phyloP scores from a whole-genome alignment of 2,888 invertebrate genomes.

The Nymphalis polychloros region DNA sequence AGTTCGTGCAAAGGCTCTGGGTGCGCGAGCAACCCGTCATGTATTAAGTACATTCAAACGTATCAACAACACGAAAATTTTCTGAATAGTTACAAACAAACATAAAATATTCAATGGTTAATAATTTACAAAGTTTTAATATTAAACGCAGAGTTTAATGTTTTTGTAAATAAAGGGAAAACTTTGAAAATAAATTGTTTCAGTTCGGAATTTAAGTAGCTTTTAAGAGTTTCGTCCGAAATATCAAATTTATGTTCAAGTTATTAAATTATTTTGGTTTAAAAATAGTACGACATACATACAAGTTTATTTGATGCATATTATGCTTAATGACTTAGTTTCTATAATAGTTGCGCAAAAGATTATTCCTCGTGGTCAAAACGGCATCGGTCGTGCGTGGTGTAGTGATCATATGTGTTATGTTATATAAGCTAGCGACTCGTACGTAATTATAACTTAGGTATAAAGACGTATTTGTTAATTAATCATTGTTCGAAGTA shows the following conservation, averaged over 20 bases:
- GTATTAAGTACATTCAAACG: slow-evolving; percentile 22
- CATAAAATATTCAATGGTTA: slow-evolving; percentile 10
- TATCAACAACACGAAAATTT: slow-evolving; percentile 16
- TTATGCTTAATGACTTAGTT: too few species aligned
- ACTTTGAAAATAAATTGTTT: slow-evolving; percentile 14
- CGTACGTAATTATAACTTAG: not conserved
- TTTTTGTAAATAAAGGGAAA: slow-evolving; percentile 10
- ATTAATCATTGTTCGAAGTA: slow-evolving; percentile 18
- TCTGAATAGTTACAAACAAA: slow-evolving; percentile 16
- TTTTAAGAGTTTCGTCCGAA: slow-evolving; percentile 1
- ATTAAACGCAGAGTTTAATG: slow-evolving; percentile 8
- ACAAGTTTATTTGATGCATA: too few species aligned
- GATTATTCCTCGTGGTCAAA: too few species aligned
- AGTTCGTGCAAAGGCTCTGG: slow-evolving; percentile 16
- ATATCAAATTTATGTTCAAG: not conserved
- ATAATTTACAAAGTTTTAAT: slow-evolving; percentile 18
- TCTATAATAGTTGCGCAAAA: too few species aligned
- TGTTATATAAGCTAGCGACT: too few species aligned
- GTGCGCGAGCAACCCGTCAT: slow-evolving; percentile 16
- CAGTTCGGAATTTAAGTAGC: not conserved
- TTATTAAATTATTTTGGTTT: too few species aligned
- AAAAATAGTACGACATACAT: too few species aligned
- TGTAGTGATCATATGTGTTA: too few species aligned
- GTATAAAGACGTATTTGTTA: not conserved
- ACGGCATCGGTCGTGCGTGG: too few species aligned